phyloP scores from a whole-genome alignment of 2,113 vertebrate genomes.

The Myanophis thanlyinensis region DNA sequence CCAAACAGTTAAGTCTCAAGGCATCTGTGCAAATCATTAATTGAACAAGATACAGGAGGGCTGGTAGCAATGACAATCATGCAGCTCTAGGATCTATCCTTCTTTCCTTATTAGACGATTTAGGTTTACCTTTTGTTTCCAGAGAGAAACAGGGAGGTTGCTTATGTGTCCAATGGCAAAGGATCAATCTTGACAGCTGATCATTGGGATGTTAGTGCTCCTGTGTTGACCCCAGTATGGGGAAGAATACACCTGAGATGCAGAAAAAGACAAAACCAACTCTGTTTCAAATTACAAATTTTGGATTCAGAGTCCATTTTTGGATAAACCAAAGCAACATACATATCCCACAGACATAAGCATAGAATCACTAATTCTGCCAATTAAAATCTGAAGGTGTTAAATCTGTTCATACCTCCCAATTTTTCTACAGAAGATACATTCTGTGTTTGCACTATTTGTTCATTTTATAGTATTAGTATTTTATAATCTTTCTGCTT shows the following conservation, averaged over 20 bases:
- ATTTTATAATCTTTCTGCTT: not conserved
- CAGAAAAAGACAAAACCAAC: constrained; percentile 58
- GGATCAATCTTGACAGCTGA: constrained; percentile 46
- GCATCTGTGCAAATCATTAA: constrained; percentile 62
- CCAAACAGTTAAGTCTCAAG: constrained; percentile 62
- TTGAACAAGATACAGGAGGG: constrained; percentile 45
- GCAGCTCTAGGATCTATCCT: constrained; percentile 28
- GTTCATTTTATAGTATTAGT: not conserved
- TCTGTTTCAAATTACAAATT: constrained; percentile 33
- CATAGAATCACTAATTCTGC: not conserved
- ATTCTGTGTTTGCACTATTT: not conserved
- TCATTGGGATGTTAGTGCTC: constrained; percentile 40
- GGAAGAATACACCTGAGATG: constrained; percentile 39
- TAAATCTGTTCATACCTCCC: not conserved
- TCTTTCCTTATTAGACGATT: constrained; percentile 45
- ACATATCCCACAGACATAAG: not conserved
- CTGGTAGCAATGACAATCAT: constrained; percentile 43
- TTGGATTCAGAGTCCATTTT: constrained; percentile 43
- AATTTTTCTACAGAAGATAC: not conserved
- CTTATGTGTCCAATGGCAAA: constrained; percentile 31
- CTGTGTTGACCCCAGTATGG: constrained; percentile 45
- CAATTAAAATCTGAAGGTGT: not conserved
- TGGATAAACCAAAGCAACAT: constrained; percentile 39
- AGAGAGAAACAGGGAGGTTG: constrained; percentile 15
- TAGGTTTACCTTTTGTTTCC: constrained; percentile 63